A percentile compares a stretch with the other conserved stretches of the same genome.
phyloP scores from a whole-genome alignment of 2,888 invertebrate genomes.

The Terebella lapidaria region DNA sequence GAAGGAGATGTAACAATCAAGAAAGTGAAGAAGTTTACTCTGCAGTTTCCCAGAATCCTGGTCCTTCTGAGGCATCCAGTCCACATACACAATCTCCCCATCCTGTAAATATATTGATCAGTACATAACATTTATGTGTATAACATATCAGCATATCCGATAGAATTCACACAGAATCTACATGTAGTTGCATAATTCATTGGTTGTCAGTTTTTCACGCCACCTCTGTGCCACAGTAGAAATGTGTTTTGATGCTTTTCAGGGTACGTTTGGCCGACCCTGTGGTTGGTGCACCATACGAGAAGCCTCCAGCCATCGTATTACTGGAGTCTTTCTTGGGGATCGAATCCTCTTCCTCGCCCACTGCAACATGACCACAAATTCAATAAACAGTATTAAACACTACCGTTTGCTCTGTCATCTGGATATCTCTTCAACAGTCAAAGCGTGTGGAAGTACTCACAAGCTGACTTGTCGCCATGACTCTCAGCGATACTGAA shows the following conservation, averaged over 20 bases:
- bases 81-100: conserved; percentile 53
- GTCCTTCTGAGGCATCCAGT: conserved; percentile 55
- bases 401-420: not conserved
- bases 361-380: not conserved
- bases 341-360: conserved; percentile 7
- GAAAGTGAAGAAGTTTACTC: conserved; percentile 33
- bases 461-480: conserved; percentile 40
- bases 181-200: too few relatives aligned
- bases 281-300: conserved; percentile 31
- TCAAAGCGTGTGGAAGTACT: conserved; percentile 19
- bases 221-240: conserved; percentile 54
- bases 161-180: too few relatives aligned
- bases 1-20: too few relatives aligned
- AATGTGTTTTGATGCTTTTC: conserved; percentile 45
- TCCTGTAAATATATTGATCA: too few relatives aligned
- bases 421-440: too few relatives aligned
- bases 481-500: conserved; percentile 50
- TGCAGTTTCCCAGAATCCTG: conserved; percentile 52
- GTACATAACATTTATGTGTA: too few relatives aligned
- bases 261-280: conserved; percentile 47
- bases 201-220: too few relatives aligned
- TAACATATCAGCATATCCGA: too few relatives aligned
- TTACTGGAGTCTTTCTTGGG: conserved; percentile 3
- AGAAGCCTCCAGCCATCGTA: conserved; percentile 30
- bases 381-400: not conserved